phyloP scores from a whole-genome alignment of 2,797 vertebrate genomes.

The Mus minutoides region DNA sequence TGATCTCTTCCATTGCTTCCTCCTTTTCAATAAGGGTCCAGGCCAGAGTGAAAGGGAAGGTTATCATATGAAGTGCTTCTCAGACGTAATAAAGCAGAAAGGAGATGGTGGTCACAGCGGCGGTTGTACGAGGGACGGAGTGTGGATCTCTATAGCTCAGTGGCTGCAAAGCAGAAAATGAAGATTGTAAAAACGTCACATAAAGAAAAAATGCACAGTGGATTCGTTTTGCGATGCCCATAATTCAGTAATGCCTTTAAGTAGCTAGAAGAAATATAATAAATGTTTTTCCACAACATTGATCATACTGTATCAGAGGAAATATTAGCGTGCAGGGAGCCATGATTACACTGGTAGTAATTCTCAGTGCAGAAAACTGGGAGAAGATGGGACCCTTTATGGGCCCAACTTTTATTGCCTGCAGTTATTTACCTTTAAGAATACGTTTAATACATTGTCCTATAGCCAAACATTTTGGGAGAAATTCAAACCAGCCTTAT shows the following conservation, averaged over 20 bases:
- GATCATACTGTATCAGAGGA: constrained; percentile 95
- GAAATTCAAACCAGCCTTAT: constrained; percentile 84
- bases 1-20: constrained; percentile 81
- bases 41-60: constrained; percentile 84
- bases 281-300: constrained; percentile 97
- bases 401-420: constrained; percentile 89
- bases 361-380: constrained; percentile 88
- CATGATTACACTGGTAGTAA: constrained; percentile 91
- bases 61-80: constrained; percentile 87
- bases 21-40: constrained; percentile 77
- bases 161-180: constrained; percentile 99
- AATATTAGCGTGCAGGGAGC: constrained; percentile 95
- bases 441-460: constrained; percentile 87
- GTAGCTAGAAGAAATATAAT: constrained; percentile 99
- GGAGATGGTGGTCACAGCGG: constrained; percentile 91
- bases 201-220: constrained; percentile 97
- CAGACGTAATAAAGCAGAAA: constrained; percentile 88
- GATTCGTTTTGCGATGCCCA: constrained; percentile 93
- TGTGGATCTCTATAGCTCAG: constrained; percentile 93
- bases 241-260: constrained; percentile 99
- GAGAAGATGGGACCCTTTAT: constrained; percentile 89
- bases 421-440: constrained; percentile 91
- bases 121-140: constrained; percentile 93
- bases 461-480: constrained; percentile 88
- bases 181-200: constrained; percentile 99